These are phyloP conservation scores for Psilopsiagon aymara DNA, from an alignment of 2,113 vertebrate species.

Conservation along the genomic window DNA sequence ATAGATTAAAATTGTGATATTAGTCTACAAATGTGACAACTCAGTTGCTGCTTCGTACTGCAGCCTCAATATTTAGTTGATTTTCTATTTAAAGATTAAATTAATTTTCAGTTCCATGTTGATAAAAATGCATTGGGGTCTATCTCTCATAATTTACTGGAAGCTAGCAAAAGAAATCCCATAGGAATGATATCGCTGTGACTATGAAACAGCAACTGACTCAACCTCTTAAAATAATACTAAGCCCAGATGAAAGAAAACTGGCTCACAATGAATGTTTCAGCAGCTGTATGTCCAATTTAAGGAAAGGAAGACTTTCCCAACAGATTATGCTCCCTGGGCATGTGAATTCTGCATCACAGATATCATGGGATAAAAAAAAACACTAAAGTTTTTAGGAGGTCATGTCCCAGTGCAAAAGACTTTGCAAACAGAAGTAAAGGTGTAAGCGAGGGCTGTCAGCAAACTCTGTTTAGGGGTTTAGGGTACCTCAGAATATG, in stretches of 20 bases:
- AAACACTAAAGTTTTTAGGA: background rate
- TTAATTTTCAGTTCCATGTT: background rate
- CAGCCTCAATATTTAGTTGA: background rate
- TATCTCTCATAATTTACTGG: background rate
- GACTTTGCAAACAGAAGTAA: background rate
- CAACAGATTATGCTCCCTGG: background rate
- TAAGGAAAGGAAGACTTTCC: background rate
- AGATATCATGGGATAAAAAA: background rate
- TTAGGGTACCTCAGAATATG: background rate
- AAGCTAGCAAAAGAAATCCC: background rate
- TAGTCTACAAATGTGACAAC: background rate
- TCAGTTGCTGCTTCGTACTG: background rate
- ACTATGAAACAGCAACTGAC: background rate
- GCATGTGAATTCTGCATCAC: background rate
- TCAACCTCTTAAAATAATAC: background rate
- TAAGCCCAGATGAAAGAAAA: background rate
- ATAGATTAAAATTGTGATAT: conserved; percentile 22
- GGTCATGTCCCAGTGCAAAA: background rate
- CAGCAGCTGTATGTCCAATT: background rate
- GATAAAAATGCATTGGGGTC: background rate
- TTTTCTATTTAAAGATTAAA: conserved; percentile 38
- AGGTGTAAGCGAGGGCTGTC: background rate
- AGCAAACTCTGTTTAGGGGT: background rate
- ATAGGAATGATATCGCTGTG: background rate
- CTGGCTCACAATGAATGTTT: background rate